Base-by-base conservation (phyloP, 2,113 vertebrate genomes). In the Phylloscopus trochiloides region DNA sequence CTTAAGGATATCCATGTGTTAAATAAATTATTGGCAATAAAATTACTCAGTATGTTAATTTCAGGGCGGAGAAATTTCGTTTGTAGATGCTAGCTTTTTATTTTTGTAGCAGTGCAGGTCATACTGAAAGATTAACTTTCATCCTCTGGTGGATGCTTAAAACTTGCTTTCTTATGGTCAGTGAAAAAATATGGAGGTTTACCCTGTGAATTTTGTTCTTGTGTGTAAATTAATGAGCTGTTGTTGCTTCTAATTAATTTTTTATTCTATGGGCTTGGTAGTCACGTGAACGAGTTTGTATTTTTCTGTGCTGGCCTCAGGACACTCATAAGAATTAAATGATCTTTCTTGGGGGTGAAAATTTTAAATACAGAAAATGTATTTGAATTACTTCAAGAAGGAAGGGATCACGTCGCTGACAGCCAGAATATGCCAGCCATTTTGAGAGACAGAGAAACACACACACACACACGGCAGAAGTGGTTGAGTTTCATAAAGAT, bases 41-140 rank as follows among this genome's bases (percentile, higher is more conserved):
- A 92, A 92, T 55, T 73, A 75, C 34, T 92, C 62, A 54, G 6
- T 43, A 8, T 62, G 21, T 19, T 83, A 77, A 74, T 92, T 83
- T 91, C 21, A 67, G 65, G 62, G 76, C 0, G 0, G 40, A 88
- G 47, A 77, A 84, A 73, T 94, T 57, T 79, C 45, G 40, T 45
- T 40, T 55, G 73, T 40, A 73, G 68, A 50, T 59, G 38, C 18
- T 70, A 76, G 90, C 21, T 95, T 90, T 94, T 92, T 68, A 48
- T 95, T 96, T 97, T 88, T 97, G 88, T 85, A 94, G 94, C 91
- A 93, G 47, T 96, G 96, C 94, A 72, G 92, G 66, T 95, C 61
- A 31, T 90, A 66, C 48, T 73, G 59, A 70, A 96, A 95, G 51
- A 59, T 81, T 66, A 54, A 81, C 55, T 80, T 28, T 85, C 58